Base-by-base conservation (phyloP, 2,888 invertebrate genomes). In the Lasioglossum vierecki region DNA sequence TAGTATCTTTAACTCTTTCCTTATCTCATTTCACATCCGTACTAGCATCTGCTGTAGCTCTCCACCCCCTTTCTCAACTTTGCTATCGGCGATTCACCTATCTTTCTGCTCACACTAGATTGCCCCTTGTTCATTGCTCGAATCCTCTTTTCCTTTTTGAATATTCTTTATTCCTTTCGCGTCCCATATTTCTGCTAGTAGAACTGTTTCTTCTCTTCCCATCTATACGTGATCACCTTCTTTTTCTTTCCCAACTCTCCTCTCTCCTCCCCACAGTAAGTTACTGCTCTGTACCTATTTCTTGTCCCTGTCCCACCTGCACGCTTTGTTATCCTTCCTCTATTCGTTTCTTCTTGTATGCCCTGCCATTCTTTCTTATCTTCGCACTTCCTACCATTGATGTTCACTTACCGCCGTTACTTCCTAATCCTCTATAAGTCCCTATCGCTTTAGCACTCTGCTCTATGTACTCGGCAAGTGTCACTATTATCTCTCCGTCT, bases 1-100 rank as follows among this genome's bases (percentile, higher is more conserved):
- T 39, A n/a, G 18, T 46, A 26, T 46, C 41, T 68, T 63, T 63
- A 30, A 63, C 30, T 63, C 63, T 63, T 63, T 63, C 30, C 63
- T 63, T 63, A 63, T 63, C 63, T 30, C 18, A 0, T 8, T 63
- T 63, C 63, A 15, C 63, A 63, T 63, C 63, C 63, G 30, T 18
- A 63, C 30, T 63, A 63, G 18, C 63, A 63, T 63, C 63, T 63
- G 63, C 63, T 63, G 63, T 18, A 63, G 30, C 63, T 30, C 18
- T 63, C 63, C 30, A 18, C 6, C 63, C 63, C 63, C 3, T 30
- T 30, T 63, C 63, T 63, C 63, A 63, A 63, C 63, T 30, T 30
- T 30, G 8, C 63, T 63, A 63, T 63, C 30, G 30, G 63, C 8
- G 30, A 63, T 63, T 63, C 63, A 30, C 30, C 63, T 30, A 30